Base-by-base conservation (phyloP, 2,797 vertebrate species). In the Ara ararauna region DNA sequence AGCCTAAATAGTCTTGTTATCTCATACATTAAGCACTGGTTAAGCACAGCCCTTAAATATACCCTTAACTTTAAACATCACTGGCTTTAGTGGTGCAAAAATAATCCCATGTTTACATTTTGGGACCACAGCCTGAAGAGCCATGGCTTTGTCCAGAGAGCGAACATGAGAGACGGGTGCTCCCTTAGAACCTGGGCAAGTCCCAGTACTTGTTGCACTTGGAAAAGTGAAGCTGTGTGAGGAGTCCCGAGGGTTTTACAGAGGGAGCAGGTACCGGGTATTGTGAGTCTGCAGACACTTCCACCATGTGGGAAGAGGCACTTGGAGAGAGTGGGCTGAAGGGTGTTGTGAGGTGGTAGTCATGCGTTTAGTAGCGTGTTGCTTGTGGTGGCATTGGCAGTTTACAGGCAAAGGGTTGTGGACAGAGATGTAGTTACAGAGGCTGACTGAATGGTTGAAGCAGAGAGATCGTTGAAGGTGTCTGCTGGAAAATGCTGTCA, bases 281-380 rank as follows among this genome's bases (percentile, higher is more conserved):
- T 6, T 5, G 15, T 44, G 54, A 45, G 16, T 1, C 70, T 73
- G 93, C 29, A 14, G 70, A 72, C 56, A 29, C 9, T 34, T 87
- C 30, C 53, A 22, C 12, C 2, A 0, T 4, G 32, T 23, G 51
- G 84, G 89, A 74, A 94, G 72, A 70, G 54, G 29, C 0, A 0
- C 3, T 2, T 61, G 9, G 32, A 61, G 40, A 0, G 0, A 20
- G 47, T 45, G 60, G 34, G 50, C 50, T 38, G 74, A 5, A 34
- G 40, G 38, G 24, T 44, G 50, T 12, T 17, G n/a, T 4, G 84
- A 65, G 72, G 10, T 40, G 21, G 21, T 66, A 79, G 54, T 48
- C 81, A 48, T 27, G 61, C 3, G 0, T 67, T 85, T 50, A 16
- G 32, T 54, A 2, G 32, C 36, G 34, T 3, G 30, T 51, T 85